Evolutionary conservation across 1,140 invertebrate species (phyloP), one percentile per base, ranked within the genome.

Genomic region (Aphelinus certus): DNA sequence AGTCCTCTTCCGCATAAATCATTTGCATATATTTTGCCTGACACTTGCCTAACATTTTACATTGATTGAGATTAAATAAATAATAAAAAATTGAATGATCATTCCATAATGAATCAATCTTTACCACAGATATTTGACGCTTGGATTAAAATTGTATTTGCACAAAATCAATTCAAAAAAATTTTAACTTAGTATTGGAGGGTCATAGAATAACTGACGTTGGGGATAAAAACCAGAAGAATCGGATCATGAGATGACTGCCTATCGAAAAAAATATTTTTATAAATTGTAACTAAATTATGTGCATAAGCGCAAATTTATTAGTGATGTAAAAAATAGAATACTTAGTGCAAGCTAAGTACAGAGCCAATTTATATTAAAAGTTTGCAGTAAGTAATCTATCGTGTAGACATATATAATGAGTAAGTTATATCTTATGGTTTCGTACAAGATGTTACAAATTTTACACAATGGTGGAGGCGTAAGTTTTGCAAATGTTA

Each of bases 401-500:
- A 7, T 62, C 56, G 68, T 68, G 55, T 68, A 68, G 57, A 47
- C 46, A 4, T 4, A 67, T 66, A 67, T 9, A 67, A 1, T 68
- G n/a, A 55, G 55, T 56, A 42, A 63, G 47, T 74, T 51, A 70
- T 64, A 45, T 75, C 10, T 65, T 70, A 68, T 45, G 43, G 2
- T 58, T 70, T 61, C 42, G 26, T 75, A 51, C 61, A 57, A 69
- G 46, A 3, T n/a, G 66, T 66, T 71, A 43, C 65, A 71, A n/a
- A 75, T 75, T 75, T 64, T 71, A 75, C 51, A 64, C 42, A 60
- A 58, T 63, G 68, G 74, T 75, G 68, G 49, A 71, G 56, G 73
- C 51, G 66, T 61, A 77, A 60, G 58, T 74, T 71, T 71, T 75
- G 68, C 51, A 67, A 71, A 71, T 64, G 68, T 75, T 77, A 68